Percentiles rank a stretch among this genome's conserved stretches.
These are phyloP conservation scores for Eucriotettix oculatus DNA, from an alignment of 2,888 invertebrate species.

Conservation along the genomic window DNA sequence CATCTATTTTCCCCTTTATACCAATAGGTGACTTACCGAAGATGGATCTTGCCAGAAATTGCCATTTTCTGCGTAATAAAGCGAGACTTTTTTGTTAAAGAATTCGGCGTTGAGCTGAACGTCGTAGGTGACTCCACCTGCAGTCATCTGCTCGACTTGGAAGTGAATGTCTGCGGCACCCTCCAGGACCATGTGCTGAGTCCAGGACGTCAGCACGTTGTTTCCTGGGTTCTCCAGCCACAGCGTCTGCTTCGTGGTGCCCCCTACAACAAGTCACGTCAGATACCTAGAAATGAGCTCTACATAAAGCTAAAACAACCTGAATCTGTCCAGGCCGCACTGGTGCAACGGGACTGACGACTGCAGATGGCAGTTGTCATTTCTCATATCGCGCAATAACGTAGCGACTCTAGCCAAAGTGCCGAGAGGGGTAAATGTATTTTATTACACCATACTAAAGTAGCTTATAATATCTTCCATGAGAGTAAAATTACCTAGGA, in stretches of 20 bases:
- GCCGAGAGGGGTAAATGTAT: no score
- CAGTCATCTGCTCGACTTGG: conserved; percentile 13
- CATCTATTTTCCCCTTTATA: no score
- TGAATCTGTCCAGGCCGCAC: no score
- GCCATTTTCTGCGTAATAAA: conserved; percentile 15
- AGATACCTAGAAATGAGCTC: no score
- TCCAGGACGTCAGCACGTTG: conserved; percentile 13
- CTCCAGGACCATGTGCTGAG: conserved; percentile 14
- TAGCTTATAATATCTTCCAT: no score
- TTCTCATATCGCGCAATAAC: no score
- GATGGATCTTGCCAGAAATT: background rate
- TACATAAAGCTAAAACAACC: no score
- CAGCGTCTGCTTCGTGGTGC: conserved; percentile 9
- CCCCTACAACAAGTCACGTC: background rate
- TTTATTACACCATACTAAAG: no score
- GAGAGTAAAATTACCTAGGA: background rate
- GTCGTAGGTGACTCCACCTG: conserved; percentile 14
- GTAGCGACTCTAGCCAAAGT: no score
- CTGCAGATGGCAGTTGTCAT: no score
- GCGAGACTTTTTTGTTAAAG: conserved; percentile 15
- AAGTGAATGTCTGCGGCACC: conserved; percentile 18
- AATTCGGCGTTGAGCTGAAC: conserved; percentile 17
- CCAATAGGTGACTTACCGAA: background rate
- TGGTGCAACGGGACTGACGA: no score
- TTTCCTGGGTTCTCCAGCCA: conserved; percentile 18